A percentile compares a stretch with the other conserved stretches of the same genome.
These are phyloP conservation scores for Ivindomyrus marchei DNA, from an alignment of 2,113 vertebrate genomes.

Conservation along the genomic window DNA sequence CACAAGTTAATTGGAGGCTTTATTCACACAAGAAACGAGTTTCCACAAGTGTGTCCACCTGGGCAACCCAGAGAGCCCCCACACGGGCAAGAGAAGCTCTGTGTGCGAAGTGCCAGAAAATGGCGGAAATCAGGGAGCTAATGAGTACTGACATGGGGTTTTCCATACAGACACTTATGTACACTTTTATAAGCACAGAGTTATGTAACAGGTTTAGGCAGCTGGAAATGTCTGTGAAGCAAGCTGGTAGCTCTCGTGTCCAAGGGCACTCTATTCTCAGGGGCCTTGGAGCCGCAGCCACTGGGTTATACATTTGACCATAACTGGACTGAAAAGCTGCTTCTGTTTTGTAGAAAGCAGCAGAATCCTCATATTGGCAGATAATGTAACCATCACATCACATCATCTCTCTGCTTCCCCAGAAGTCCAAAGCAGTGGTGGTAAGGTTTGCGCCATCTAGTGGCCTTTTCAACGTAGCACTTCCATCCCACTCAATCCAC, in stretches of 20 bases:
- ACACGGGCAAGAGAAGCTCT: background rate
- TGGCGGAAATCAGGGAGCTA: background rate
- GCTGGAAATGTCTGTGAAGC: background rate
- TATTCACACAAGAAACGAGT: background rate
- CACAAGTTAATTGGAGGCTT: background rate
- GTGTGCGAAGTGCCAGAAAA: background rate
- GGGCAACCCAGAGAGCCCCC: background rate
- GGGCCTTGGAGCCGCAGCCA: background rate
- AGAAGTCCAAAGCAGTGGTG: background rate
- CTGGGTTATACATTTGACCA: background rate
- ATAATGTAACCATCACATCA: background rate
- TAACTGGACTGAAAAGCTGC: background rate
- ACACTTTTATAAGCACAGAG: background rate
- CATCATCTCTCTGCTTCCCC: background rate
- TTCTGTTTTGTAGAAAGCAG: background rate
- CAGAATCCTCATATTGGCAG: background rate
- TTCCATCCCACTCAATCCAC: too few relatives aligned
- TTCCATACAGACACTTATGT: background rate
- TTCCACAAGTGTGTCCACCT: background rate
- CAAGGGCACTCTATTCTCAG: background rate
- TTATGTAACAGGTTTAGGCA: background rate
- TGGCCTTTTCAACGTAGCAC: too few relatives aligned
- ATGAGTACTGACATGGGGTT: background rate
- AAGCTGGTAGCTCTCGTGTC: too few relatives aligned
- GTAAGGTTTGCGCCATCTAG: too few relatives aligned